Conservation (phyloP, 2,113 vertebrate species). For the Nesoenas mayeri region DNA sequence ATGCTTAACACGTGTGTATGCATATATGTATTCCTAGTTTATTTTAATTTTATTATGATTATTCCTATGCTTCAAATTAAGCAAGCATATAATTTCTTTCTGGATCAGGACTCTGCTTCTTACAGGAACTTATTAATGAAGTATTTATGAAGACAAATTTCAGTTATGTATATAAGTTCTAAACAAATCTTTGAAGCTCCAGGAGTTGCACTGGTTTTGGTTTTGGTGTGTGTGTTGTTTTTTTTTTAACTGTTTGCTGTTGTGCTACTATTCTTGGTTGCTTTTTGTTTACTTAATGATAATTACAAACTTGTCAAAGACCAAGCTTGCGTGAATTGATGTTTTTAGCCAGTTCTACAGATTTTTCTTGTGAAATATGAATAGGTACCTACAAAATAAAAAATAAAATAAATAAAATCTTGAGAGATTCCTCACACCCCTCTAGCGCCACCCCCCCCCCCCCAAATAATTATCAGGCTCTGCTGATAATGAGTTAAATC, state of each 20-base stretch:
- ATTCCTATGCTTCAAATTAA: not conserved
- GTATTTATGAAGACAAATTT: not conserved
- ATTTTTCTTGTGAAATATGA: not conserved
- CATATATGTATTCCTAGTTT: not conserved
- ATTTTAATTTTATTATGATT: not conserved
- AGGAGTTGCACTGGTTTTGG: not conserved
- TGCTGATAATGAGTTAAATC: not conserved
- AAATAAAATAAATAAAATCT: no score
- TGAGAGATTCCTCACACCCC: no score
- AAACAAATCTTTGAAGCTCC: not conserved
- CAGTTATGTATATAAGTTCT: not conserved
- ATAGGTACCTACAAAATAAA: not conserved
- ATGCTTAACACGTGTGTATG: not conserved
- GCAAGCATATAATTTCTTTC: not conserved
- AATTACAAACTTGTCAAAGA: not conserved
- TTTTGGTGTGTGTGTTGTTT: no score
- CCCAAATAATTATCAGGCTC: not conserved
- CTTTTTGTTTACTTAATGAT: not conserved
- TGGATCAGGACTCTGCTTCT: not conserved
- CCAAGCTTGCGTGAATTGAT: not conserved
- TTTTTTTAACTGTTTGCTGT: not conserved
- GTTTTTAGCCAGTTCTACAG: not conserved
- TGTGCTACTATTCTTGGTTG: not conserved
- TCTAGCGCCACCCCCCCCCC: no score
- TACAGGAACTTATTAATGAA: not conserved